phyloP scores from a whole-genome alignment of 1,140 invertebrate species.

The Coenobita brevimanus region DNA sequence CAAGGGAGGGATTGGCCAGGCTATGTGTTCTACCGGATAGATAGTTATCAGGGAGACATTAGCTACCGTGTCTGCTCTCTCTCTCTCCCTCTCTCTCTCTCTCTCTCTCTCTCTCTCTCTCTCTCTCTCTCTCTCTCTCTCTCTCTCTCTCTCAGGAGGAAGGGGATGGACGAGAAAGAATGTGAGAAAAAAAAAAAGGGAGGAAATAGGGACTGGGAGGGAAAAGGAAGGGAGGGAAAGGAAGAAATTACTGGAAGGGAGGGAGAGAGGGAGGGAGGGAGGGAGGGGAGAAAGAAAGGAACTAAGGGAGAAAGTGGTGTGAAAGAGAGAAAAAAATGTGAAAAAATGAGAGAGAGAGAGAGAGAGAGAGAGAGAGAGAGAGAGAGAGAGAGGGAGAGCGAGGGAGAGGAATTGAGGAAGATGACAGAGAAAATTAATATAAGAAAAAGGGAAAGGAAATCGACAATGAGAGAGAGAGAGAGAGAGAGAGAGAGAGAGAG shows the following conservation, averaged over 20 bases:
- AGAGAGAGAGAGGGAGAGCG: background rate
- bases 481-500: background rate
- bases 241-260: background rate
- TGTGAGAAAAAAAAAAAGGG: background rate
- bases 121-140: conserved; percentile 43
- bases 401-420: background rate
- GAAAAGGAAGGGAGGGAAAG: background rate
- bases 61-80: background rate
- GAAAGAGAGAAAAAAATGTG: background rate
- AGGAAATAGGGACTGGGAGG: background rate
- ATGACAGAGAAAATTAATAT: background rate
- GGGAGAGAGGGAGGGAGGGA: background rate
- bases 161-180: too few species aligned
- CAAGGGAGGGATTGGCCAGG: too few species aligned
- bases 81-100: background rate
- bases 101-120: background rate
- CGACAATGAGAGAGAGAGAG: background rate
- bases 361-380: background rate
- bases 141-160: conserved; percentile 17
- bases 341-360: conserved; percentile 1
- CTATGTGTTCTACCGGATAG: too few species aligned
- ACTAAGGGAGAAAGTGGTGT: background rate
- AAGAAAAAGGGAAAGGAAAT: background rate
- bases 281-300: background rate
- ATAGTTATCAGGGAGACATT: too few species aligned